Evolutionary conservation across 2,113 vertebrate species (phyloP), one percentile per base, ranked within the genome.

Genomic region (Centropristis striata): DNA sequence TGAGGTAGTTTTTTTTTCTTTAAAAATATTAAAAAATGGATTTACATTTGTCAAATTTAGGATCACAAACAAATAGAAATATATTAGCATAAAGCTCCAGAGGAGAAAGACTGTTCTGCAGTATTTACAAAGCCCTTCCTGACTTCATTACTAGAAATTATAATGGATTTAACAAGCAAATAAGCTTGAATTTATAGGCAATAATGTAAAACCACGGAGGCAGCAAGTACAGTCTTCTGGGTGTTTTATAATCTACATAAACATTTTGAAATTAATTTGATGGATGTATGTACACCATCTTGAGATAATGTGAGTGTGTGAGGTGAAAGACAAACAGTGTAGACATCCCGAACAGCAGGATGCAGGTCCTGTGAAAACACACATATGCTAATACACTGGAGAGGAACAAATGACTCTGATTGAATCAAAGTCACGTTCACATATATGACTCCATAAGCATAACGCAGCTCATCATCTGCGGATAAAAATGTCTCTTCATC

Each of bases 381-480:
- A 63, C 76, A 16, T 44, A 64, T 79, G 64, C 76, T 70, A 80
- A 88, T 89, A 74, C 28, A 57, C 55, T 28, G 1, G 42, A 44
- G 54, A 54, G 69, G 21, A 32, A 75, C 49, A 84, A 82, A 86
- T 77, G 42, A 66, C n/a, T 81, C 46, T 59, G 50, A 63, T 77
- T 83, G 81, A 76, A 90, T 86, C 66, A 75, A 68, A 88, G 59
- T 63, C 69, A 77, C 27, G 51, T 78, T 74, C 53, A 59, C 49
- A 67, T 25, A 60, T 65, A 71, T 51, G 73, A 84, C 16, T 55
- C 71, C 54, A 70, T 16, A 53, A 50, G 71, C 25, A 74, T 44
- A 70, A 54, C 15, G 23, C 37, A 60, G 63, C 28, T 9, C 20
- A 27, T 75, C 57, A n/a, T 67, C 47, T 42, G 28, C 0, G 28